Conservation (phyloP, 2,888 invertebrate genomes). For the Bimastos eiseni region DNA sequence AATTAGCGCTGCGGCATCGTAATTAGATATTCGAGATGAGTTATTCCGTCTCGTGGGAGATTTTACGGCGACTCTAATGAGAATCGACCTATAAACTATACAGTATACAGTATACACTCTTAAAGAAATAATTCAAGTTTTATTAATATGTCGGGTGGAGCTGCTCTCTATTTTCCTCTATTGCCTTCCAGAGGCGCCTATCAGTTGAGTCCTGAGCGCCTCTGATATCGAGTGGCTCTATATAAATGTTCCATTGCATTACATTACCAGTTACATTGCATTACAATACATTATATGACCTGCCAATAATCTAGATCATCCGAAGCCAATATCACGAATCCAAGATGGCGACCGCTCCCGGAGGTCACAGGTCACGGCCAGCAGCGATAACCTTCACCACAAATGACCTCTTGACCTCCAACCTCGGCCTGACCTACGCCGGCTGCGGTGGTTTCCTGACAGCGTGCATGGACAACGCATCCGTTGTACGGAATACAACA, state of each 20-base stretch:
- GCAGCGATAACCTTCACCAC: background rate
- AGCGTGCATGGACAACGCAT: background rate
- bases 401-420: background rate
- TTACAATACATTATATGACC: too few relatives aligned
- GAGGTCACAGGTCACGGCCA: background rate
- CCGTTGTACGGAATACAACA: background rate
- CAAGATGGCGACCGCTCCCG: background rate
- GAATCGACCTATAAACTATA: too few relatives aligned
- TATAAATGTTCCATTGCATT: too few relatives aligned
- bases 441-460: background rate
- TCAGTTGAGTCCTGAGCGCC: too few relatives aligned
- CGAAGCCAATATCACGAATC: background rate
- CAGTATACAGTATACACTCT: too few relatives aligned
- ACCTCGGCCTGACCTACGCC: background rate
- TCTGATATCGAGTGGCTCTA: too few relatives aligned
- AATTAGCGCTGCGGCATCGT: background rate
- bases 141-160: too few relatives aligned
- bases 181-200: too few relatives aligned
- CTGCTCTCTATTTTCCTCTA: too few relatives aligned
- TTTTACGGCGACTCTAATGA: background rate
- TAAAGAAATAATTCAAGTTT: background rate
- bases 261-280: too few relatives aligned
- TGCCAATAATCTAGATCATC: background rate
- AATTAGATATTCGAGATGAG: background rate
- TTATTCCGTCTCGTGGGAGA: background rate